Base-by-base conservation (phyloP, 2,113 vertebrate genomes). In the Tringa solitaria region DNA sequence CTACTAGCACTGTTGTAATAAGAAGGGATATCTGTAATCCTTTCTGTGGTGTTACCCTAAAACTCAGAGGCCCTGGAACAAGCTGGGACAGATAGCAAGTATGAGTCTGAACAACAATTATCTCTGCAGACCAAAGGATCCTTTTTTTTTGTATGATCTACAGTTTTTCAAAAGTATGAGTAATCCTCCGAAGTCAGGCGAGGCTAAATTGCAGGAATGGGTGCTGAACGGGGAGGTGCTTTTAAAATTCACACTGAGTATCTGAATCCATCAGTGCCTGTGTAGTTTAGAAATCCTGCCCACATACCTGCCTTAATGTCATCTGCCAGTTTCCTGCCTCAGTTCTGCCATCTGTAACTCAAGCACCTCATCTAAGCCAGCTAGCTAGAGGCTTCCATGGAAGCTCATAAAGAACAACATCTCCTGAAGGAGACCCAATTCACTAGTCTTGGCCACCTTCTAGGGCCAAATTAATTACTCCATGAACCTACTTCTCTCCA, bases 21-120 rank as follows among this genome's bases (percentile, higher is more conserved):
- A 94, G 59, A 24, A 87, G 48, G 48, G 79, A 87, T 73, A 72
- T 54, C 79, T 84, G 87, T 88, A 94, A 94, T 90, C 79, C 90
- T 50, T 45, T 56, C 75, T 51, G 63, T 46, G 69, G 69, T 12
- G 2, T 77, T 81, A 84, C 30, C 32, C 74, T 63, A 39, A 68
- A 93, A 35, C 74, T 81, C 79, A 28, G 74, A 87, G 64, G 74
- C 21, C 21, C 57, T 32, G 57, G 67, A 46, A 87, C 33, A 57
- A n/a, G 37, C 68, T 59, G 39, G 59, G 83, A 43, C 33, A 81
- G 59, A 51, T 3, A 53, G 68, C 57, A 65, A 84, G 61, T 12
- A 18, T 13, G 51, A 84, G 17, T 7, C 92, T 70, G 68, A 87
- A 89, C 46, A 56, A 41, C 41, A 53, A 33, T 51, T 61, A 22